Conservation (phyloP, 2,888 invertebrate genomes). For the Drosophila leonis region DNA sequence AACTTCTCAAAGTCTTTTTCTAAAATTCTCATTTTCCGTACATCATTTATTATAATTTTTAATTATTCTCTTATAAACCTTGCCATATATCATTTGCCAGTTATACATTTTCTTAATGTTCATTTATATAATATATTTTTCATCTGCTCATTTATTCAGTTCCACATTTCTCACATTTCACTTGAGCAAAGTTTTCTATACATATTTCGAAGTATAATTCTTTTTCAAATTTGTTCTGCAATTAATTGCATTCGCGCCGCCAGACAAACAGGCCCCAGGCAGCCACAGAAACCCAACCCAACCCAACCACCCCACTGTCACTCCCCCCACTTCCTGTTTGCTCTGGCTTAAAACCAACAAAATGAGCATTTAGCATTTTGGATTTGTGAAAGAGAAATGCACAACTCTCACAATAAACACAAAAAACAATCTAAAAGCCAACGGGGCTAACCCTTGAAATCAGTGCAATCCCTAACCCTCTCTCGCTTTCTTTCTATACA, state of each 20-base stretch:
- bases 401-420: constrained; percentile 28
- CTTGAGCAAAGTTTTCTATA: background rate
- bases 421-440: constrained; percentile 46
- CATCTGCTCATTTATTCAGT: constrained; percentile 6
- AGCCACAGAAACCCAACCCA: background rate
- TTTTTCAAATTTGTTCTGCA: constrained; percentile 52
- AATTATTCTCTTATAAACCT: background rate
- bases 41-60: background rate
- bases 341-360: constrained; percentile 59
- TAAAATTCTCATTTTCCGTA: background rate
- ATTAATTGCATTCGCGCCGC: constrained; percentile 53
- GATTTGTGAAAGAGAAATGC: constrained; percentile 64
- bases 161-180: background rate
- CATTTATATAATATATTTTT: background rate
- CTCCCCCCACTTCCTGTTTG: background rate
- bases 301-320: background rate
- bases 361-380: constrained; percentile 77
- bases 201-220: constrained; percentile 20
- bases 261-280: constrained; percentile 23
- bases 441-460: constrained; percentile 54
- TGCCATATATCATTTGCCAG: background rate
- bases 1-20: too few relatives aligned
- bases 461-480: constrained; percentile 34
- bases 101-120: background rate
- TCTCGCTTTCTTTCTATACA: too few relatives aligned